These are phyloP conservation scores for Sarcophaga carnaria DNA, from an alignment of 2,888 invertebrate species.

Conservation along the genomic window DNA sequence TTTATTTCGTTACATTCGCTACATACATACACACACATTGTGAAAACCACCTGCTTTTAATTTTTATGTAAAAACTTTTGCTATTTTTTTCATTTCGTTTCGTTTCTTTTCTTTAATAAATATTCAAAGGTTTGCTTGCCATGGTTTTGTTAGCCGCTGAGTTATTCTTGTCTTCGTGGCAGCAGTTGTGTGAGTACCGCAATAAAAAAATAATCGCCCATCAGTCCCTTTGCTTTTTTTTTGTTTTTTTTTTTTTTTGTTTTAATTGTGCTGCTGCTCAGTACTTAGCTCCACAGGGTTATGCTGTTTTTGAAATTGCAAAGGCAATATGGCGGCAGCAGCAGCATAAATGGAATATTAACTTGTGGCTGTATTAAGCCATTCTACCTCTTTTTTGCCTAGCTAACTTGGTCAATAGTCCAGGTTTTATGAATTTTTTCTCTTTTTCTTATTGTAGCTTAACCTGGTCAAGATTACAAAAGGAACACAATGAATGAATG, in stretches of 20 bases:
- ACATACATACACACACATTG: constrained; percentile 41
- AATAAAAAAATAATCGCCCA: constrained; percentile 62
- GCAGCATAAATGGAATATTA: not conserved
- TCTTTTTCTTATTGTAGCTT: constrained; percentile 51
- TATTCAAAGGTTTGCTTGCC: constrained; percentile 49
- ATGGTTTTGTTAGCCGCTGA: constrained; percentile 2
- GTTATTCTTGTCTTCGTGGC: not conserved
- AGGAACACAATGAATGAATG: not conserved
- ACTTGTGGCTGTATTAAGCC: constrained; percentile 3
- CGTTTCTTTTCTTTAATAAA: constrained; percentile 52
- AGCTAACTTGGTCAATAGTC: constrained; percentile 67
- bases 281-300: constrained; percentile 4
- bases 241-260: constrained; percentile 44
- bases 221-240: constrained; percentile 33
- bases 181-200: constrained; percentile 31
- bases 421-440: constrained; percentile 45
- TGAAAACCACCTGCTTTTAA: constrained; percentile 69
- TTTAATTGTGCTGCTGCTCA: constrained; percentile 51
- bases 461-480: constrained; percentile 65
- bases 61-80: constrained; percentile 59
- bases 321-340: constrained; percentile 28
- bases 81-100: not conserved
- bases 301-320: not conserved
- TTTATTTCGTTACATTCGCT: constrained; percentile 27
- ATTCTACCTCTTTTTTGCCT: constrained; percentile 36